Percentiles rank a stretch among this genome's conserved stretches.
Conservation (phyloP, 2,797 vertebrate genomes). For the Falco cherrug region DNA sequence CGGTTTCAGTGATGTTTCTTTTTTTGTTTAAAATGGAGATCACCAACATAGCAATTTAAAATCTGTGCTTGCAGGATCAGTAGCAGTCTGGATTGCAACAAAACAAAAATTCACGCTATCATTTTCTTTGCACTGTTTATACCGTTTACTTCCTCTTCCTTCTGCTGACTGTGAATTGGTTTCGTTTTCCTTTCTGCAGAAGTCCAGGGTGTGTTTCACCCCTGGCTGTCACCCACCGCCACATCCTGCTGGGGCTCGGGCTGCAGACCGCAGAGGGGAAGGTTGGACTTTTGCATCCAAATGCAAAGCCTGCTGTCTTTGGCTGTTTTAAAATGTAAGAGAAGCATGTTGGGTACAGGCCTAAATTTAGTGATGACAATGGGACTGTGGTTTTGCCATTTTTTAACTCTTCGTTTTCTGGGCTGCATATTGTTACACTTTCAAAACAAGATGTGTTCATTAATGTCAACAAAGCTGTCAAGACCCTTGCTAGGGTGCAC, state of each 20-base stretch:
- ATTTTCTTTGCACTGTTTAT: neutral
- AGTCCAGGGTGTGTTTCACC: neutral
- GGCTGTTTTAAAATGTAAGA: neutral
- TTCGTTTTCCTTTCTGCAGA: constrained; percentile 29
- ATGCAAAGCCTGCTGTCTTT: neutral
- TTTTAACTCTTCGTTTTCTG: neutral
- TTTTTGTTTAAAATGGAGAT: neutral
- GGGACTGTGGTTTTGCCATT: neutral
- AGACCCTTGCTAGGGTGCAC: neutral
- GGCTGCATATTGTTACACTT: neutral
- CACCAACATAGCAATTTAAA: neutral
- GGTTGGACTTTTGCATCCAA: neutral
- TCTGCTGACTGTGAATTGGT: neutral
- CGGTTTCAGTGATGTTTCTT: neutral
- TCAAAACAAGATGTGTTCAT: neutral
- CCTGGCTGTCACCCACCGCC: neutral
- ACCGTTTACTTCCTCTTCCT: neutral
- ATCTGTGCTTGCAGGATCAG: neutral
- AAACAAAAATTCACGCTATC: neutral
- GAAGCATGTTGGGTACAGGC: neutral
- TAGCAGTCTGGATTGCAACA: neutral
- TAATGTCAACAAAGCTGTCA: neutral
- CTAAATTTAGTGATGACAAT: neutral
- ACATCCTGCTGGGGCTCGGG: neutral
- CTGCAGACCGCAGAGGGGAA: neutral